Conservation (phyloP, 2,113 vertebrate species). For the Orientallactaga bullata region DNA sequence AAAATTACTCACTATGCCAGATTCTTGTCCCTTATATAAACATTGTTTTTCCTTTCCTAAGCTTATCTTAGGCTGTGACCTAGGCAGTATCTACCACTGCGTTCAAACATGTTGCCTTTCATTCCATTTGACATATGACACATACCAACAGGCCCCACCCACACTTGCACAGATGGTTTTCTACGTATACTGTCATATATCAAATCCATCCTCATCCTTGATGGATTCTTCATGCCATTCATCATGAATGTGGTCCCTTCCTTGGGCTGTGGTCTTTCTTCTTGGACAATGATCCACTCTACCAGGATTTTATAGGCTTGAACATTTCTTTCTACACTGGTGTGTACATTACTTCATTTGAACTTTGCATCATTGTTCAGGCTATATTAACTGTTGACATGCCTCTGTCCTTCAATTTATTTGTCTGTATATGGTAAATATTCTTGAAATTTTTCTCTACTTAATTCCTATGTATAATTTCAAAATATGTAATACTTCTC, state of each 20-base stretch:
- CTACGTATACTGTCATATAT: fast-evolving
- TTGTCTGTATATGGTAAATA: neutral
- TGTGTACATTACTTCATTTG: neutral
- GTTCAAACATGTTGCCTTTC: fast-evolving
- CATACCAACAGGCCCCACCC: fast-evolving
- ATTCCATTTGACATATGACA: too few relatives aligned
- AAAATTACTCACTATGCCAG: fast-evolving
- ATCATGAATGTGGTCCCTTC: fast-evolving
- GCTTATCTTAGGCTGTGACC: neutral
- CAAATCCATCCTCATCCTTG: fast-evolving
- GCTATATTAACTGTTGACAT: neutral
- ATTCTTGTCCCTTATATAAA: neutral
- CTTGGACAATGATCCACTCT: neutral
- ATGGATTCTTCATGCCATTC: fast-evolving
- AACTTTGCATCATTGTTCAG: neutral
- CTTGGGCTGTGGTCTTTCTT: fast-evolving
- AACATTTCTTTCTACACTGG: neutral
- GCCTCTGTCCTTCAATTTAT: neutral
- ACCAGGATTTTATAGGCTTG: fast-evolving
- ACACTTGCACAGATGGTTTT: fast-evolving
- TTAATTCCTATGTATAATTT: slow-evolving; percentile 36
- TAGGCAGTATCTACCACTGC: neutral
- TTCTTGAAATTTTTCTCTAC: neutral
- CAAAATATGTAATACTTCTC: neutral
- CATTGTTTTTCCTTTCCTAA: fast-evolving